Evolutionary conservation across 1,140 invertebrate genomes (phyloP).

Genomic region (Drosophila sturtevanti): DNA sequence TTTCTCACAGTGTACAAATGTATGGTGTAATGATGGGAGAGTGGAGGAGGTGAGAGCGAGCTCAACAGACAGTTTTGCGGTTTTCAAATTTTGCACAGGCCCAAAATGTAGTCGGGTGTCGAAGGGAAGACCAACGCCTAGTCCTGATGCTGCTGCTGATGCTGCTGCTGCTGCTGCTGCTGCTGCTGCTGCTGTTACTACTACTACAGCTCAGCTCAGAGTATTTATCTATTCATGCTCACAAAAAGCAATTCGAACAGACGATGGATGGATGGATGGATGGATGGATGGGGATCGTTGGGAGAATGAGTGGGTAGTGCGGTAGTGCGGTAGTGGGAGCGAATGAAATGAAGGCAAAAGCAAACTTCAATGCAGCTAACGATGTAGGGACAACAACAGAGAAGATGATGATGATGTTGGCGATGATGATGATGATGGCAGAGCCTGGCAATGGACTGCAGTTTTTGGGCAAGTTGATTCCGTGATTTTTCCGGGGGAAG

Average conservation of each 20-base stretch:
- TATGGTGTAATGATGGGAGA: not conserved
- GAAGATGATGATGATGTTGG: conserved; percentile 37
- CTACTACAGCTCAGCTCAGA: conserved; percentile 39
- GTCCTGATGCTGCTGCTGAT: conserved; percentile 13
- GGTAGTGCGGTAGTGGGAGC: not conserved
- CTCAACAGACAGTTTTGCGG: conserved; percentile 61
- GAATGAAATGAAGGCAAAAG: conserved; percentile 14
- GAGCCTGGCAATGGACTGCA: conserved; percentile 64
- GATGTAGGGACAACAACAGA: conserved; percentile 68
- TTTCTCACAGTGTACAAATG: conserved; percentile 8
- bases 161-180: conserved; percentile 10
- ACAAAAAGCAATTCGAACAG: conserved; percentile 69
- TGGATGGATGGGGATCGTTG: not conserved
- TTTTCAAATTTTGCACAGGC: conserved; percentile 67
- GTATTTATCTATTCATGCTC: conserved; percentile 81
- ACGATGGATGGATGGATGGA: conserved; percentile 9
- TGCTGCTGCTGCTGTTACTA: not conserved
- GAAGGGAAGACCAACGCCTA: conserved; percentile 43
- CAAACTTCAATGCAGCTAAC: conserved; percentile 78
- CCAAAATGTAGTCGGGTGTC: conserved; percentile 23
- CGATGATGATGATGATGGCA: conserved; percentile 30
- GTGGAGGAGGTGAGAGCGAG: not conserved
- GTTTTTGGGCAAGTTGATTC: conserved; percentile 64
- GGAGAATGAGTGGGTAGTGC: not conserved
- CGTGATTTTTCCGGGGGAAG: conserved; percentile 56